Evolutionary conservation across 2,888 invertebrate species (phyloP), one percentile per base, ranked within the genome.

Genomic region (Trissolcus japonicus): DNA sequence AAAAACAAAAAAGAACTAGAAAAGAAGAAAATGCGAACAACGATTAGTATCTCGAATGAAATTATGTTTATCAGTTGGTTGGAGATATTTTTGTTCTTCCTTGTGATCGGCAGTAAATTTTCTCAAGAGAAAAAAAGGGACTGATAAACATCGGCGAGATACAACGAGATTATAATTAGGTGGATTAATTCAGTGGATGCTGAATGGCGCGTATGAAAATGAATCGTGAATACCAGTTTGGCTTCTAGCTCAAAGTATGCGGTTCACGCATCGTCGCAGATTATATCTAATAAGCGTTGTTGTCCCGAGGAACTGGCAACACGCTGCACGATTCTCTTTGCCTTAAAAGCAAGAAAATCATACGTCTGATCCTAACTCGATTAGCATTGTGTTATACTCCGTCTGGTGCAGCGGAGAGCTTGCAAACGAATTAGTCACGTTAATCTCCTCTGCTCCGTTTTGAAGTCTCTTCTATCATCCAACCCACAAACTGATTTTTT

Each of bases 211-310:
- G 59, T 57, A 72, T 77, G 65, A 68, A 68, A 73, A 77, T 77
- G 63, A 73, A 35, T 68, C 51, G 68, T 51, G 72, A 75, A 76
- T 76, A 76, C 76, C 62, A 72, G 78, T 73, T 79, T 67, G 66
- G 56, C 17, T 65, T 17, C 21, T 54, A 53, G 46, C 25, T 53
- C 48, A 60, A 62, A 65, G 62, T 76, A 63, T 74, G 71, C 74
- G 60, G 67, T 74, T 77, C 55, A 77, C 74, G 79, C 79, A 75
- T 75, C 66, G 51, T 43, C 62, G 68, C 63, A 71, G 74, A 78
- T 78, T 74, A 71, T 74, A 78, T 74, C 74, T 74, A 74, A 74
- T 74, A 71, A 78, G 74, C 67, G 71, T 55, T 56, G 61, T 57
- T 67, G 57, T 74, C 66, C 51, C 43, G 56, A 46, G 78, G 53